Conservation (phyloP, 2,888 invertebrate genomes). For the Cybosia mesomella region DNA sequence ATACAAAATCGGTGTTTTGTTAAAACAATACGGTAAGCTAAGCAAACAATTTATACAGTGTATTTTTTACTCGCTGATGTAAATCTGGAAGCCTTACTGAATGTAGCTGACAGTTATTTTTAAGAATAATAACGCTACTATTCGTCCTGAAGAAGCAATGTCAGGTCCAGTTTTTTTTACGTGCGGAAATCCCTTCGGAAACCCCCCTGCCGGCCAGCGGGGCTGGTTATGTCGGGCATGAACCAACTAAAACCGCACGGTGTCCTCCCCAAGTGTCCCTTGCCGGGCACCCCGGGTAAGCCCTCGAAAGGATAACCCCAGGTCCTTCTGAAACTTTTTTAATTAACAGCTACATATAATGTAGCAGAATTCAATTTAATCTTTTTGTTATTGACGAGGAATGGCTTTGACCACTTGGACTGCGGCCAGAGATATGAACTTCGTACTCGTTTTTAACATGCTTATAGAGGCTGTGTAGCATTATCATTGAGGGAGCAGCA, state of each 20-base stretch:
- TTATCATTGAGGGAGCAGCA: conserved; percentile 32
- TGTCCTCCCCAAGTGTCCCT: no score
- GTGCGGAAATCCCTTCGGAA: no score
- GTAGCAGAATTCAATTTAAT: conserved; percentile 43
- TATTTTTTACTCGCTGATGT: conserved; percentile 19
- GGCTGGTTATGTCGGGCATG: no score
- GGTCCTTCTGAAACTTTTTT: conserved; percentile 32
- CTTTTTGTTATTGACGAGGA: conserved; percentile 50
- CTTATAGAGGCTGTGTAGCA: conserved; percentile 57
- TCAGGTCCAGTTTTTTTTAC: no score
- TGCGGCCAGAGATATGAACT: conserved; percentile 60
- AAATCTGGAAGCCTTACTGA: conserved; percentile 24
- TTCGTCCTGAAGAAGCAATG: conserved; percentile 16
- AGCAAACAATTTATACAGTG: conserved; percentile 28
- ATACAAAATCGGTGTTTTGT: conserved; percentile 31
- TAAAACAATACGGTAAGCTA: conserved; percentile 29
- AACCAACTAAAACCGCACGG: no score
- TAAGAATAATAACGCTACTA: conserved; percentile 5
- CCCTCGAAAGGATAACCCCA: no score
- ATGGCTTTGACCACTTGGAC: conserved; percentile 62
- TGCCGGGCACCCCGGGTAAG: no score
- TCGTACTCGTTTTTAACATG: conserved; percentile 60
- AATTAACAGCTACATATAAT: conserved; percentile 34
- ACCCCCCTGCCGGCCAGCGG: no score
- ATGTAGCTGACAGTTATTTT: conserved; percentile 21